Percentiles rank a stretch among this genome's conserved stretches.
Conservation (phyloP, 35 echinoderm and acorn worm genomes). For the Stichopus chloronotus region DNA sequence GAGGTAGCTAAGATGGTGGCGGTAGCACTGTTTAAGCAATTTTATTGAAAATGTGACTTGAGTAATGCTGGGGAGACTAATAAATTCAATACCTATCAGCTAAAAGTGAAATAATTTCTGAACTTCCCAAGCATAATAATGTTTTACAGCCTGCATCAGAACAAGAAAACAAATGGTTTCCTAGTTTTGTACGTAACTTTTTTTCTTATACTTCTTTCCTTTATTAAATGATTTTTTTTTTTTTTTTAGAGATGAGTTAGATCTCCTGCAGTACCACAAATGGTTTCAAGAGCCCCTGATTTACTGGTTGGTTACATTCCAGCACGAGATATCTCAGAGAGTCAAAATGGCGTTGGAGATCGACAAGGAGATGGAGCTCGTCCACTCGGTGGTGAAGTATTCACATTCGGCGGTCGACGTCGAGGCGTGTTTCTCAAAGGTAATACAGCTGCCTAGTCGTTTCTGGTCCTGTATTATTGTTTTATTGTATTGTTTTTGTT, state of each 20-base stretch:
- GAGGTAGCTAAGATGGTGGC: too few species aligned
- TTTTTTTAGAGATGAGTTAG: slow-evolving; percentile 73
- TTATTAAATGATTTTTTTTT: background rate
- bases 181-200: too few species aligned
- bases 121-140: too few species aligned
- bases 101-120: too few species aligned
- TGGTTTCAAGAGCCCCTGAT: slow-evolving; percentile 95
- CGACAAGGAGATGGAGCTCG: slow-evolving; percentile 90
- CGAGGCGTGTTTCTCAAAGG: slow-evolving; percentile 94
- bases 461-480: background rate
- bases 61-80: too few species aligned
- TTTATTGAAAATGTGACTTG: too few species aligned
- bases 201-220: too few species aligned
- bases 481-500: too few species aligned
- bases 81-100: too few species aligned
- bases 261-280: slow-evolving; percentile 66
- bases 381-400: slow-evolving; percentile 94
- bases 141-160: too few species aligned
- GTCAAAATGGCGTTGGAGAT: slow-evolving; percentile 90
- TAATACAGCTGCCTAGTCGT: background rate
- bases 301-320: slow-evolving; percentile 95
- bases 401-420: slow-evolving; percentile 97
- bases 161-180: too few species aligned
- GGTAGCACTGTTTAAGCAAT: too few species aligned
- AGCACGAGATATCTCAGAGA: slow-evolving; percentile 79